Base-by-base conservation (phyloP, 2,888 invertebrate genomes). In the Iselma pallidipennis region DNA sequence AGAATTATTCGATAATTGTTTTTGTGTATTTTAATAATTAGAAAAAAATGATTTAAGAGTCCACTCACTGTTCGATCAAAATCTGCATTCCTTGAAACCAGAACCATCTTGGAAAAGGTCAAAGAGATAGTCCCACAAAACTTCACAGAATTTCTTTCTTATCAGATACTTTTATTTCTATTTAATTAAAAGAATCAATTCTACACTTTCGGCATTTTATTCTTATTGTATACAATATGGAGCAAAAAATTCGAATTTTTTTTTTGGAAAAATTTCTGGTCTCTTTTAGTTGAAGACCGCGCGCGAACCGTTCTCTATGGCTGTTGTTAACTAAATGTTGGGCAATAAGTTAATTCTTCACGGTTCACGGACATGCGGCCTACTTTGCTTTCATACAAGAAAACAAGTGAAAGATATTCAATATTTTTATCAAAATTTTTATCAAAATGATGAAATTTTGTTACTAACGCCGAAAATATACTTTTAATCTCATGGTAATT, bases 301-400 rank as follows among this genome's bases (percentile, higher is more conserved):
- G 66, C 68, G 70, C 70, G 66, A 67, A 71, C 77, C 76, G 74
- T 74, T 70, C 76, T 73, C 72, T 67, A 63, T 72, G 71, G 71
- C 71, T 69, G 76, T 70, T 70, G 71, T 72, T 71, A 68, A 76
- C 78, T 78, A 70, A 79, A 75, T 78, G 78, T 74, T 72, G 71
- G 71, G 45, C 45, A 45, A 45, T 45, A 37, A n/a, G 16, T 45
- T 45, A 21, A 45, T 21, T 21, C 71, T 69, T 70, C 72, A 68
- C 71, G 73, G 71, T 74, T 73, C 74, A 66, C 70, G 65, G 68
- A 71, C 68, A 68, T 67, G 67, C 77, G 78, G 76, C 78, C 79
- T 78, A 79, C 78, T 78, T 79, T 70, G 61, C 54, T 65, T 63
- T 67, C 62, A 67, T 70, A 68, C 67, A 70, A 71, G 71, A 71